A percentile compares a stretch with the other conserved stretches of the same genome.
Evolutionary conservation across 1,140 invertebrate genomes (phyloP).

Genomic region (Lasaia peninsularis): DNA sequence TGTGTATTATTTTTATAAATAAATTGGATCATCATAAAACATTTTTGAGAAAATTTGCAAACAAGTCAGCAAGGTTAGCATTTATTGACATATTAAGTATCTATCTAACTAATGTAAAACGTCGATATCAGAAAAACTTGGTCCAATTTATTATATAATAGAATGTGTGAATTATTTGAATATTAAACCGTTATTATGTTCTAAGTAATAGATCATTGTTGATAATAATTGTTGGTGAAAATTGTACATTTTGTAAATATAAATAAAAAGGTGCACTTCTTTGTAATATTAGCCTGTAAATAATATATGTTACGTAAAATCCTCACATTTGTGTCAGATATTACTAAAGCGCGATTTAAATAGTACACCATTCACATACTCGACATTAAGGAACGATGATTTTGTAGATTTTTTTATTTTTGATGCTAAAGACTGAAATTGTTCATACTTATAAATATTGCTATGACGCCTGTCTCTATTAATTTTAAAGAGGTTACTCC

Average conservation of each 20-base stretch:
- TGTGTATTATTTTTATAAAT: not conserved
- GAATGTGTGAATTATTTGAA: slow-evolving; percentile 20
- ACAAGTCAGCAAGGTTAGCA: not conserved
- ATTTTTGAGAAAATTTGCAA: not conserved
- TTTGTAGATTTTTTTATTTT: slow-evolving; percentile 7
- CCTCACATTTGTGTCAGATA: slow-evolving; percentile 29
- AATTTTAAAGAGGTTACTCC: too few species aligned
- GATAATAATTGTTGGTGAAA: slow-evolving; percentile 59
- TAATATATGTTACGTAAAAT: slow-evolving; percentile 24
- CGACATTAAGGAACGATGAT: not conserved
- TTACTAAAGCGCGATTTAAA: slow-evolving; percentile 27
- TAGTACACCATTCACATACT: slow-evolving; percentile 15
- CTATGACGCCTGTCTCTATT: not conserved
- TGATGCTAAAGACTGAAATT: slow-evolving; percentile 16
- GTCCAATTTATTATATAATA: slow-evolving; percentile 50
- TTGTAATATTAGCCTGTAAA: slow-evolving; percentile 34
- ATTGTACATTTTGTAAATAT: slow-evolving; percentile 71
- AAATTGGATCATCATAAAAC: not conserved
- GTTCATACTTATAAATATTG: slow-evolving; percentile 1
- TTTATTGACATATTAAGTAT: too few species aligned
- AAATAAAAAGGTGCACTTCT: slow-evolving; percentile 55
- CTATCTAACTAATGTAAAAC: not conserved
- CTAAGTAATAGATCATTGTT: slow-evolving; percentile 40
- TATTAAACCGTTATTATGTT: slow-evolving; percentile 24
- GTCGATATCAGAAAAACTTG: slow-evolving; percentile 34